These are phyloP conservation scores for Campoplex nolae DNA, from an alignment of 2,888 invertebrate genomes.

Conservation along the genomic window DNA sequence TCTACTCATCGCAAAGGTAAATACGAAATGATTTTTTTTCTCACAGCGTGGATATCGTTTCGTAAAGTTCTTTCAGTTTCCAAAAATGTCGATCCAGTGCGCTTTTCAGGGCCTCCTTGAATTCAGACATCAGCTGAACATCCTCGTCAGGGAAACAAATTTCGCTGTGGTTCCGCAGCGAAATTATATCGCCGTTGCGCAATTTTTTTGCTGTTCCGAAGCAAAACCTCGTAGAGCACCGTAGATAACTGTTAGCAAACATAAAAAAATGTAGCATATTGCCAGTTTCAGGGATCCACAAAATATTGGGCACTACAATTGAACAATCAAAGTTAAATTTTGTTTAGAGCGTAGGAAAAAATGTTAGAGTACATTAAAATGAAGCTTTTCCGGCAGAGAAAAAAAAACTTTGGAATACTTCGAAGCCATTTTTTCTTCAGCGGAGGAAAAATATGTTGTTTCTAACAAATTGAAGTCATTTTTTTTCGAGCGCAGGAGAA, in stretches of 20 bases:
- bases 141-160: not conserved
- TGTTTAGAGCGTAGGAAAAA: too few species aligned
- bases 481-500: too few species aligned
- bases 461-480: too few species aligned
- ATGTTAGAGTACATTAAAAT: too few species aligned
- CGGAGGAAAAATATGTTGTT: too few species aligned
- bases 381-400: too few species aligned
- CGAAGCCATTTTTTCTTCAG: too few species aligned
- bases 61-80: slow-evolving; percentile 6
- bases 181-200: not conserved
- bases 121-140: not conserved
- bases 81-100: slow-evolving; percentile 22
- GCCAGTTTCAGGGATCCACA: too few species aligned
- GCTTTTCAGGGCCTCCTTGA: slow-evolving; percentile 14
- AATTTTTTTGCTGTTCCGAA: slow-evolving; percentile 32
- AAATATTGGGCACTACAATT: too few species aligned
- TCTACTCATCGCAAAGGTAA: not conserved
- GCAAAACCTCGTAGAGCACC: slow-evolving; percentile 9
- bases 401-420: too few species aligned
- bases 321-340: too few species aligned
- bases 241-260: slow-evolving; percentile 10
- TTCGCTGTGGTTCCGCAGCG: not conserved
- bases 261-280: too few species aligned
- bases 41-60: slow-evolving; percentile 10
- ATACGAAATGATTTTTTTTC: not conserved